Percentiles rank a stretch among this genome's conserved stretches.
These are phyloP conservation scores for Zingel zingel DNA, from an alignment of 2,113 vertebrate genomes.

Conservation along the genomic window DNA sequence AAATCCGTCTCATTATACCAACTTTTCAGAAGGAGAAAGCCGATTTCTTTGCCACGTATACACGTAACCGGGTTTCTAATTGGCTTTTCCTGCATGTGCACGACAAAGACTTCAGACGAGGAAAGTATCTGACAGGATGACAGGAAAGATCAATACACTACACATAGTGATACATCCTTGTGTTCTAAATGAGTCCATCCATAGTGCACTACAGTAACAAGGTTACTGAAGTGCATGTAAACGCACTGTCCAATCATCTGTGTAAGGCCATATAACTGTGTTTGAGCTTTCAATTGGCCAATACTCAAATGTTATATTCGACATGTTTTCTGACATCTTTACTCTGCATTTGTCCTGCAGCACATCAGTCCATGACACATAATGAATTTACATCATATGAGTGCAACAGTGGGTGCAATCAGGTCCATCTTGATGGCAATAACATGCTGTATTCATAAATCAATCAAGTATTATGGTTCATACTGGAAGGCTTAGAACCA, in stretches of 20 bases:
- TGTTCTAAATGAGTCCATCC: neutral
- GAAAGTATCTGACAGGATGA: neutral
- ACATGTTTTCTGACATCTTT: neutral
- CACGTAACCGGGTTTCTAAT: neutral
- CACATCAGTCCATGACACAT: too few relatives aligned
- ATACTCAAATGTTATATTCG: neutral
- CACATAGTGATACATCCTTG: neutral
- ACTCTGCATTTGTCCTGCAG: neutral
- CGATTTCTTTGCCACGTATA: neutral
- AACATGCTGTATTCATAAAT: neutral
- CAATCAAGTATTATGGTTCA: neutral
- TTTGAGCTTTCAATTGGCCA: neutral
- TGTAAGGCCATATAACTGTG: neutral
- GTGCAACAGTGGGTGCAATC: neutral
- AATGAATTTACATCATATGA: neutral
- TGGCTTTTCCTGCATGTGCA: slow-evolving; percentile 1
- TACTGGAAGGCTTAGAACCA: neutral
- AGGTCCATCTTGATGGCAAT: neutral
- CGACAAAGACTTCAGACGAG: neutral
- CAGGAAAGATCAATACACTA: slow-evolving; percentile 5
- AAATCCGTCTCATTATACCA: neutral
- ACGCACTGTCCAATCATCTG: neutral
- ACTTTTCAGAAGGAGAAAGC: neutral
- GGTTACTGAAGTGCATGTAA: neutral
- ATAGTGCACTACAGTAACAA: neutral